Conservation (phyloP, 2,888 invertebrate genomes). For the Drosophila kambysellisi region DNA sequence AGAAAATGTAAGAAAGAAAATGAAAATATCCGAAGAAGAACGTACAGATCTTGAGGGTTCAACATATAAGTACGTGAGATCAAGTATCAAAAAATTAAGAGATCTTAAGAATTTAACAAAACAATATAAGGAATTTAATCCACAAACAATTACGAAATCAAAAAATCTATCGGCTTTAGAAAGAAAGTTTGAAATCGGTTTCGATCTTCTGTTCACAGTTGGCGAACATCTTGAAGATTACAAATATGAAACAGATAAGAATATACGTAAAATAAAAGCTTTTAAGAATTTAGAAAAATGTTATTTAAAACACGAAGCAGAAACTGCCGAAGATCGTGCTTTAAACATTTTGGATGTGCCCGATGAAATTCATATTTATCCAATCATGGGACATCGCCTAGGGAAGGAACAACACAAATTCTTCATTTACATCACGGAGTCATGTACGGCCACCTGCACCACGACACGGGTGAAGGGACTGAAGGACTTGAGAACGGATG, state of each 20-base stretch:
- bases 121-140: background rate
- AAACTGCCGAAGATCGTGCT: background rate
- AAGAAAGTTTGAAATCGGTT: background rate
- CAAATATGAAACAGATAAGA: background rate
- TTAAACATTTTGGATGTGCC: background rate
- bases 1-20: too few species aligned
- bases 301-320: too few species aligned
- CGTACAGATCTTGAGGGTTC: too few species aligned
- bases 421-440: background rate
- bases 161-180: background rate
- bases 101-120: background rate
- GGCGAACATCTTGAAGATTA: background rate
- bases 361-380: background rate
- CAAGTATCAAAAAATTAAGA: background rate
- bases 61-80: too few species aligned
- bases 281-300: background rate
- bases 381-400: background rate
- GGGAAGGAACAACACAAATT: background rate
- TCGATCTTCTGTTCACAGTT: background rate
- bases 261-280: background rate
- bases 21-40: too few species aligned
- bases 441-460: background rate
- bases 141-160: background rate
- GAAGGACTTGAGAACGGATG: background rate
- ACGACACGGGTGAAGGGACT: background rate